A percentile compares a stretch with the other conserved stretches of the same genome.
These are phyloP conservation scores for Suillia variegata DNA, from an alignment of 2,888 invertebrate genomes.

Conservation along the genomic window DNA sequence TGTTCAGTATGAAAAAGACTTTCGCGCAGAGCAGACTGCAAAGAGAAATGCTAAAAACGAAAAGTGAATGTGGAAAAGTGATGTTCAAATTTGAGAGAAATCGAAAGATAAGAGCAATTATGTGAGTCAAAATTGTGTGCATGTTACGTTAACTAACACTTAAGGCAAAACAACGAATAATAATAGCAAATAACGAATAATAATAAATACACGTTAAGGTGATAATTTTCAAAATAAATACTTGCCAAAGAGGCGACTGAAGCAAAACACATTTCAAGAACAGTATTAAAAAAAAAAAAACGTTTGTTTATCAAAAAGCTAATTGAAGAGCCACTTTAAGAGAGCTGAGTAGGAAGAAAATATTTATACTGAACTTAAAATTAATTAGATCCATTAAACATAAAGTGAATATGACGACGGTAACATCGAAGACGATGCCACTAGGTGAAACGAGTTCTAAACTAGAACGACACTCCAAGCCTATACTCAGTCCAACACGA, in stretches of 20 bases:
- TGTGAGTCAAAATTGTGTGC: not conserved
- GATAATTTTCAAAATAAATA: too few relatives aligned
- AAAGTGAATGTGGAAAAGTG: slow-evolving; percentile 24
- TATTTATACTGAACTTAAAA: too few relatives aligned
- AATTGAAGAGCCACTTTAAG: slow-evolving; percentile 12
- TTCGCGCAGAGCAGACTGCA: slow-evolving; percentile 50
- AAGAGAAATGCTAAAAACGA: slow-evolving; percentile 1
- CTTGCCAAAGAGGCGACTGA: too few relatives aligned
- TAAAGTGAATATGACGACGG: slow-evolving; percentile 20
- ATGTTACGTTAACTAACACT: too few relatives aligned
- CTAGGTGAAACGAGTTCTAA: slow-evolving; percentile 43
- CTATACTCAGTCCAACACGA: slow-evolving; percentile 61
- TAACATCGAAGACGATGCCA: slow-evolving; percentile 28
- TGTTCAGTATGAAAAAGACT: slow-evolving; percentile 51
- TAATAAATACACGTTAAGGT: too few relatives aligned
- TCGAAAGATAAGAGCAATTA: slow-evolving; percentile 28
- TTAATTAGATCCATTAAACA: too few relatives aligned
- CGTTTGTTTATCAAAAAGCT: not conserved
- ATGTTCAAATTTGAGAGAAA: slow-evolving; percentile 35
- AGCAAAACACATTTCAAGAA: too few relatives aligned
- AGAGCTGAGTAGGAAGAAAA: too few relatives aligned
- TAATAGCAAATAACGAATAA: not conserved
- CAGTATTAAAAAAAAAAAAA: not conserved
- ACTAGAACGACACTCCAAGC: slow-evolving; percentile 59
- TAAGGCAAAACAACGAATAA: too few relatives aligned